These are phyloP conservation scores for Haliclona indistincta DNA, from an alignment of 37 sponge, comb jelly and placozoan genomes.

Conservation along the genomic window DNA sequence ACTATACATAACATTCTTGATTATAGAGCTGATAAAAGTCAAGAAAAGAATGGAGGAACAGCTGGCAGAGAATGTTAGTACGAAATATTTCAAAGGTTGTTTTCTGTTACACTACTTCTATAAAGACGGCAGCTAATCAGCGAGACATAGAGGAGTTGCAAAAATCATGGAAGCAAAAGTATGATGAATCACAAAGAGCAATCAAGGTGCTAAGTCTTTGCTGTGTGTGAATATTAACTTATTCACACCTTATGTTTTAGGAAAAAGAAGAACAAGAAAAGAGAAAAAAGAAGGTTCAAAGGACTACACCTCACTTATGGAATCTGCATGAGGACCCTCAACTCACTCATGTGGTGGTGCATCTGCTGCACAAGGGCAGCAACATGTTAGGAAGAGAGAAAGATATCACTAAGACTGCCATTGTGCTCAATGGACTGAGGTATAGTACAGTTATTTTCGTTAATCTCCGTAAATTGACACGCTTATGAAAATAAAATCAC, in stretches of 20 bases:
- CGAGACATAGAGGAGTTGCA: constrained; percentile 61
- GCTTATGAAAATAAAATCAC: no score
- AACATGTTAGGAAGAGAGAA: constrained; percentile 12
- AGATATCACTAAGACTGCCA: constrained; percentile 43
- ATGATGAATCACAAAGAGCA: constrained; percentile 32
- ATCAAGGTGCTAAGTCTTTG: constrained; percentile 10
- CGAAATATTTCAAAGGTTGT: background rate
- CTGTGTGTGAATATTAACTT: background rate
- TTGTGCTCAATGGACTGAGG: constrained; percentile 68
- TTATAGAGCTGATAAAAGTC: constrained; percentile 38
- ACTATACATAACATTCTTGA: no score
- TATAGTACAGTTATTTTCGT: background rate
- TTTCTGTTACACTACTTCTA: background rate
- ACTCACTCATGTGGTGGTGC: constrained; percentile 62
- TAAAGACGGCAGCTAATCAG: constrained; percentile 47
- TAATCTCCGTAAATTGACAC: no score
- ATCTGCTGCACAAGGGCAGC: constrained; percentile 35
- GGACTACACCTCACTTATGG: constrained; percentile 72
- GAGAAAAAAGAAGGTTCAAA: constrained; percentile 20
- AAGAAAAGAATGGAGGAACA: constrained; percentile 64
- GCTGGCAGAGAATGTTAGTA: constrained; percentile 34
- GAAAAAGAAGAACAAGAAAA: constrained; percentile 44
- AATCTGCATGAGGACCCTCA: constrained; percentile 84
- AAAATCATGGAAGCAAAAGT: constrained; percentile 57
- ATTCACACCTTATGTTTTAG: constrained; percentile 9